phyloP scores from a whole-genome alignment of 2,113 vertebrate genomes.

The Carettochelys insculpta region DNA sequence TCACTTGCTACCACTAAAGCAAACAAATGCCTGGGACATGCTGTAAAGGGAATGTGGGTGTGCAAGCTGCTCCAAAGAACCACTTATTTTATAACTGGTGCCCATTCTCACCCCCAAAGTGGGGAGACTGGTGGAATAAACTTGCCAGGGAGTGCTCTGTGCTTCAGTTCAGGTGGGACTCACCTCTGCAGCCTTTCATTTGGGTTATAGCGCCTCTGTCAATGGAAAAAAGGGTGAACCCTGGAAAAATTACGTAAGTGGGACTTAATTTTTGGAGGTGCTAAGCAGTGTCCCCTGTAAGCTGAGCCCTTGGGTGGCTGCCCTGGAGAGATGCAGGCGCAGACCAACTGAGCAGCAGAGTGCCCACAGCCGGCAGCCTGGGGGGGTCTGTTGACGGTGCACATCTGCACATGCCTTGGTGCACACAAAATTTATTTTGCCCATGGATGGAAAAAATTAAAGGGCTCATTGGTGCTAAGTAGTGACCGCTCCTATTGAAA shows the following conservation, averaged over 20 bases:
- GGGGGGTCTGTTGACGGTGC: too few relatives aligned
- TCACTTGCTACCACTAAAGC: not conserved
- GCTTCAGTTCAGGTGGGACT: not conserved
- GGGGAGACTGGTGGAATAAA: rapidly evolving
- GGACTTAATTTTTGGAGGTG: conserved; percentile 25
- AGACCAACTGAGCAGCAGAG: too few relatives aligned
- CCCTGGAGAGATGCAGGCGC: too few relatives aligned
- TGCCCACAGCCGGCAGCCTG: too few relatives aligned
- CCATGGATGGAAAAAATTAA: too few relatives aligned
- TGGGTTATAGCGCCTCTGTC: not conserved
- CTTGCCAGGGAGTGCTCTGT: not conserved
- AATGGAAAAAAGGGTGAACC: not conserved
- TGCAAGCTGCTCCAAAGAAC: not conserved
- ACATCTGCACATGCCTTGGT: too few relatives aligned
- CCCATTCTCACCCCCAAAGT: not conserved
- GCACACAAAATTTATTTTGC: too few relatives aligned
- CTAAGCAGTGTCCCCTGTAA: too few relatives aligned
- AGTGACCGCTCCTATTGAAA: too few relatives aligned
- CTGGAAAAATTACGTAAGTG: conserved; percentile 20
- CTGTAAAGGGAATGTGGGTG: not conserved
- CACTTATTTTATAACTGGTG: rapidly evolving
- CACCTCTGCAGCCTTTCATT: not conserved
- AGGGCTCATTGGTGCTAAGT: too few relatives aligned
- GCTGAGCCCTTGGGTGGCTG: too few relatives aligned
- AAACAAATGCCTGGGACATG: not conserved